Evolutionary conservation across 2,888 invertebrate species (phyloP), one percentile per base, ranked within the genome.

Genomic region (Pedicia rivosa): DNA sequence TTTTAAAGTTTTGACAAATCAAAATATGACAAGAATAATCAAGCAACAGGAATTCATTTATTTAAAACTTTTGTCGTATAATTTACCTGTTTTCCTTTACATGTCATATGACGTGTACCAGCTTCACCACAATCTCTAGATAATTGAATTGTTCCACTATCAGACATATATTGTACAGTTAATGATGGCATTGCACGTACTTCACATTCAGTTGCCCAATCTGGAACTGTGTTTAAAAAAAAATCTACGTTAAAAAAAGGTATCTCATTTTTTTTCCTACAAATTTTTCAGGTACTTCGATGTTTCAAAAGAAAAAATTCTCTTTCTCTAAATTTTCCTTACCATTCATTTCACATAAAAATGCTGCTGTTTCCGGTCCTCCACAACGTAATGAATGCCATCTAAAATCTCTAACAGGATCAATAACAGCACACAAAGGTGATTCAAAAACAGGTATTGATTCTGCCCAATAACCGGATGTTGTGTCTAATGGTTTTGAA

Each of bases 301-400:
- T 12, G 27, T 38, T 34, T 34, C 10, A 28, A 19, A 12, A 33
- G 13, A 38, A 27, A 16, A 28, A 31, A 31, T 26, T 22, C 3
- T 10, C 4, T 4, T 26, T 10, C 5, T 7, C 4, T 14, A 14
- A 29, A 26, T 26, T 30, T 15, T 38, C 44, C 53, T 56, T 63
- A 81, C 81, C 80, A 49, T 79, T 77, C 52, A 81, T 65, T 67
- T 82, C 81, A 54, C 82, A 82, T 43, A 82, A 73, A 55, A 82
- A 82, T 6, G 81, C 75, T 2, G 80, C 80, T 0, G 78, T 74
- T 43, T 78, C 76, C 1, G 80, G 79, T 16, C 80, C 81, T 8
- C 79, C 79, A 50, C 82, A 82, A 9, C 74, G 66, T 33, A 76
- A 64, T 1, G 78, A 73, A 51, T 77, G 76, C 82, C 81, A 82